Conservation (phyloP, 1,140 invertebrate species). For the Bombus cullumanus region DNA sequence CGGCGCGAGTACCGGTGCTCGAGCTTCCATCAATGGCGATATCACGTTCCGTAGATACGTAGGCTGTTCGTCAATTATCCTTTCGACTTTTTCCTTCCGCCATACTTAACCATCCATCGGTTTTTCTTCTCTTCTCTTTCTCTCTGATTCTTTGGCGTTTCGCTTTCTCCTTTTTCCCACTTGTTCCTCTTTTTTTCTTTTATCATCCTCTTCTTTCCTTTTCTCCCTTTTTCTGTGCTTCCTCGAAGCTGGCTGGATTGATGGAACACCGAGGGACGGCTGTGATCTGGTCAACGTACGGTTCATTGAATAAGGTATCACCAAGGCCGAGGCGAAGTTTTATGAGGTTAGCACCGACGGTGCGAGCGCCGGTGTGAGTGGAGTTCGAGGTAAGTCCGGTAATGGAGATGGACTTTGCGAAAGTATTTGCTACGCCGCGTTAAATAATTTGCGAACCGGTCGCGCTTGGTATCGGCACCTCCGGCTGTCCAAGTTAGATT, state of each 20-base stretch:
- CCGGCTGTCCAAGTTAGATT: constrained; percentile 8
- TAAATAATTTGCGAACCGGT: constrained; percentile 39
- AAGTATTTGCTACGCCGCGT: constrained; percentile 32
- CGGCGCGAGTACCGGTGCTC: neutral
- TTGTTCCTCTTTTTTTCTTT: neutral
- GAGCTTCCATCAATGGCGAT: constrained; percentile 32
- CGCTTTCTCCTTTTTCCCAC: no score
- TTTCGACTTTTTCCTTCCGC: neutral
- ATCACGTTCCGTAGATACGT: constrained; percentile 53
- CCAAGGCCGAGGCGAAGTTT: constrained; percentile 28
- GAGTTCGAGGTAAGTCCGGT: constrained; percentile 35
- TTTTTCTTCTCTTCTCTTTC: neutral
- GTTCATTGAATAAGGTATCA: constrained; percentile 56
- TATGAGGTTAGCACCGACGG: constrained; percentile 32
- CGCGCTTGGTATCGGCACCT: neutral
- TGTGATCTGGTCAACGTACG: constrained; percentile 45
- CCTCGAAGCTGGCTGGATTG: neutral
- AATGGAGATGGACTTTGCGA: constrained; percentile 45
- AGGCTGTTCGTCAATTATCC: constrained; percentile 50
- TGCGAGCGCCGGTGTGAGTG: neutral
- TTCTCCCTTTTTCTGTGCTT: neutral
- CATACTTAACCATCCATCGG: neutral
- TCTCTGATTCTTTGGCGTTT: no score
- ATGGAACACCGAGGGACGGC: constrained; percentile 11
- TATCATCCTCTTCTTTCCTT: neutral